phyloP scores from a whole-genome alignment of 1,140 invertebrate genomes.

The Coenobita brevimanus region DNA sequence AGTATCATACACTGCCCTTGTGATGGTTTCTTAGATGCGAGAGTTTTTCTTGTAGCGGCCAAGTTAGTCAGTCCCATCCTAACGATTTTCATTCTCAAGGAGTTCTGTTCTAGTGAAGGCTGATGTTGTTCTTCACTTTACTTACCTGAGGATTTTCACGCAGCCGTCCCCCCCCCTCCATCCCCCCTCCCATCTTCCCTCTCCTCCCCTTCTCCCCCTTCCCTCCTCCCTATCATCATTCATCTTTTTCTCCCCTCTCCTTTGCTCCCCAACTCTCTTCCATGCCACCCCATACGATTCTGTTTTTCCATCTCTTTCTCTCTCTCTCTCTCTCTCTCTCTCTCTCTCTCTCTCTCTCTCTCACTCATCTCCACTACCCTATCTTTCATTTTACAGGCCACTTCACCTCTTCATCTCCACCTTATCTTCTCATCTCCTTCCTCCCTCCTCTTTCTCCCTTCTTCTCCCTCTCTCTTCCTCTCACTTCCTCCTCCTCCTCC shows the following conservation, averaged over 20 bases:
- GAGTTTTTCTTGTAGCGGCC: too few species aligned
- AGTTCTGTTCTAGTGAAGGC: too few species aligned
- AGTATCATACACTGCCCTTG: too few species aligned
- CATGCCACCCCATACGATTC: neutral
- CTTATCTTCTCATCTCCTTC: neutral
- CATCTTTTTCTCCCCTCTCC: neutral
- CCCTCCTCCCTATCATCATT: neutral
- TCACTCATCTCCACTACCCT: neutral
- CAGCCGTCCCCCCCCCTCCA: too few species aligned
- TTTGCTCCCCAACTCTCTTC: neutral
- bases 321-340: neutral
- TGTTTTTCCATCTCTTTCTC: neutral
- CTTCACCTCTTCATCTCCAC: neutral
- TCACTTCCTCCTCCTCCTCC: too few species aligned
- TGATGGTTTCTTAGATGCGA: too few species aligned
- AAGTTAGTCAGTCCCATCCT: too few species aligned
- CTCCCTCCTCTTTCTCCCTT: neutral
- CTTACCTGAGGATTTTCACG: too few species aligned
- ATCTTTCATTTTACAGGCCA: neutral
- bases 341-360: neutral
- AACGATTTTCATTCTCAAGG: too few species aligned
- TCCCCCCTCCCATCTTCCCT: neutral
- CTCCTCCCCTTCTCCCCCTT: neutral
- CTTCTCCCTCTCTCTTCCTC: neutral
- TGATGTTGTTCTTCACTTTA: too few species aligned